A percentile compares a stretch with the other conserved stretches of the same genome.
Evolutionary conservation across 2,888 invertebrate species (phyloP).

Genomic region (Drosophila eohydei): DNA sequence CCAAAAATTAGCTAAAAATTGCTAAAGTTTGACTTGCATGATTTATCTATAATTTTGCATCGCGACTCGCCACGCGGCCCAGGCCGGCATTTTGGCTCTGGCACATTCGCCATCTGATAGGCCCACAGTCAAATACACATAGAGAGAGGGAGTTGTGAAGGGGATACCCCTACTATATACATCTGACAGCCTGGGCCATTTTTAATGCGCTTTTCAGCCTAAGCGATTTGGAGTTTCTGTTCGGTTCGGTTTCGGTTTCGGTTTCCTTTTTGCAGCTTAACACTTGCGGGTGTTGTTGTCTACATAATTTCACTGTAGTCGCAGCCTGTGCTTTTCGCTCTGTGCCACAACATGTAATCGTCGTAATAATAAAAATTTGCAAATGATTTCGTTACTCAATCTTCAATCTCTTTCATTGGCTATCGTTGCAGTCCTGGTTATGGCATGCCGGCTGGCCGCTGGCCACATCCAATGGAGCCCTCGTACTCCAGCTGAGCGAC

Average conservation of each 20-base stretch:
- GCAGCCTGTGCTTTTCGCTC: constrained; percentile 3
- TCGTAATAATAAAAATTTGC: constrained; percentile 79
- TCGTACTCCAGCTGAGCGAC: constrained; percentile 88
- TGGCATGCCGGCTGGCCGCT: constrained; percentile 89
- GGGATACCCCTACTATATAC: constrained; percentile 18
- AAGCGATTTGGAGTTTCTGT: constrained; percentile 59
- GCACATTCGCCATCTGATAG: constrained; percentile 76
- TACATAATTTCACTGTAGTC: constrained; percentile 65
- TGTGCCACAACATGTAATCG: constrained; percentile 69
- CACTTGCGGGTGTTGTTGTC: constrained; percentile 82
- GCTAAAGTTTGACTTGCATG: constrained; percentile 82
- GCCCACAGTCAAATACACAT: constrained; percentile 64
- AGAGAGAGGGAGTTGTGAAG: constrained; percentile 24
- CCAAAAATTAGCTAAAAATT: constrained; percentile 81
- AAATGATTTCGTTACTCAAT: constrained; percentile 80
- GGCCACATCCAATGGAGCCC: constrained; percentile 87
- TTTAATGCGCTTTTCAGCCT: constrained; percentile 76
- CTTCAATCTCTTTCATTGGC: constrained; percentile 52
- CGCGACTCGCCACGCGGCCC: constrained; percentile 63
- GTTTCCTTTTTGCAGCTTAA: constrained; percentile 73
- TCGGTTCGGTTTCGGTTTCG: constrained; percentile 47
- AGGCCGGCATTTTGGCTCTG: constrained; percentile 25
- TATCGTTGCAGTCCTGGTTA: constrained; percentile 86
- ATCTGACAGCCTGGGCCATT: constrained; percentile 73
- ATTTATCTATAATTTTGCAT: constrained; percentile 81